Evolutionary conservation across 2,797 vertebrate genomes (phyloP).

Genomic region (Amblyraja radiata): DNA sequence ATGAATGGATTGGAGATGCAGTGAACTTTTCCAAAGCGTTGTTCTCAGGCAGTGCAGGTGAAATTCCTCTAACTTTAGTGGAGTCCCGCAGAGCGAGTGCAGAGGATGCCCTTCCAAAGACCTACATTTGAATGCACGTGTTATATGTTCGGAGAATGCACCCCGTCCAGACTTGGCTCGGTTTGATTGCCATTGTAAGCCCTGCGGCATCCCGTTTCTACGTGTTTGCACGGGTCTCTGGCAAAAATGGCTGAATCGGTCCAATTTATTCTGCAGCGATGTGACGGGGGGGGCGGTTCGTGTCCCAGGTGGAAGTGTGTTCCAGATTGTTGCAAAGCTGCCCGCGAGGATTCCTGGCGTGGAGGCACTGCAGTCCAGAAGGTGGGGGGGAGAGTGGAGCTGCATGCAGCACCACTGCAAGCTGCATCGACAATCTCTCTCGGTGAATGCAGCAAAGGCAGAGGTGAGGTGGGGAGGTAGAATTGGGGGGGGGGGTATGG

Average conservation of each 20-base stretch:
- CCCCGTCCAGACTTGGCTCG: too few relatives aligned
- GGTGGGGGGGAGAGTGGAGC: neutral
- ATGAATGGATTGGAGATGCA: neutral
- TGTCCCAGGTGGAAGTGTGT: neutral
- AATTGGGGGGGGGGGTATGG: too few relatives aligned
- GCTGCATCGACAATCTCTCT: conserved; percentile 6
- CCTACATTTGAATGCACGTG: neutral
- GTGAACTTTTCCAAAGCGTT: neutral
- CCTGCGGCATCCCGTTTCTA: neutral
- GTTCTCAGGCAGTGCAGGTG: neutral
- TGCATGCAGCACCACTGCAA: neutral
- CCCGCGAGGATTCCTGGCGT: neutral
- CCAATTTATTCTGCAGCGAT: too few relatives aligned
- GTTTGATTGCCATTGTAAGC: too few relatives aligned
- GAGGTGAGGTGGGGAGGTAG: neutral
- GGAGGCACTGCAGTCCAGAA: neutral
- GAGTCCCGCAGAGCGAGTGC: neutral
- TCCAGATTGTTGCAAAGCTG: neutral
- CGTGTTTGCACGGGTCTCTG: neutral
- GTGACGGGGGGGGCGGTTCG: neutral
- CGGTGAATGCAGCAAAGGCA: conserved; percentile 20
- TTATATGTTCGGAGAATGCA: neutral
- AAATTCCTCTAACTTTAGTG: neutral
- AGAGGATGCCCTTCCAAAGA: neutral
- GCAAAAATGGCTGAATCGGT: neutral